phyloP scores from a whole-genome alignment of 2,797 vertebrate species.

The Rhodeus uyekii region DNA sequence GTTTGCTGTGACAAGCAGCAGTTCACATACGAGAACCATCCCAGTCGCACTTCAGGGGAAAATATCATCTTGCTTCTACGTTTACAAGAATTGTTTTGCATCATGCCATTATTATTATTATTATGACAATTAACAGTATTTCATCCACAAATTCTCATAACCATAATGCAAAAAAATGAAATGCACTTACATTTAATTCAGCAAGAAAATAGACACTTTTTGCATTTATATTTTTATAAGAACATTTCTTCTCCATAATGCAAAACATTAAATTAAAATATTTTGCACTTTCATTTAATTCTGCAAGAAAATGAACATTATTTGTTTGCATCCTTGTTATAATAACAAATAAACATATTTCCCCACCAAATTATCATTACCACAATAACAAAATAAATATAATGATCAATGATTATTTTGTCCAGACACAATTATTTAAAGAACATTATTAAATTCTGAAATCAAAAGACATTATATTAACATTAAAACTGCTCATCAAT shows the following conservation, averaged over 20 bases:
- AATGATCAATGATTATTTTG: not conserved
- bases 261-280: not conserved
- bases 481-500: no score
- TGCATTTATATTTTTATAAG: not conserved
- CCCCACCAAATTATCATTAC: not conserved
- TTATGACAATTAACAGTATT: not conserved
- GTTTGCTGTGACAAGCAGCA: not conserved
- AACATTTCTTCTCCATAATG: not conserved
- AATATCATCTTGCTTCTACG: not conserved
- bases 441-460: not conserved
- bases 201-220: not conserved
- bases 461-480: not conserved
- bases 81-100: not conserved
- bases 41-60: no score
- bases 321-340: not conserved
- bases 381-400: not conserved
- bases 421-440: no score
- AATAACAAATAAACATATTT: not conserved
- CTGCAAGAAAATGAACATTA: not conserved
- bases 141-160: not conserved
- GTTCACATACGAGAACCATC: not conserved
- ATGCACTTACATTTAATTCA: not conserved
- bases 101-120: not conserved
- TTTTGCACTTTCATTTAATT: conserved; percentile 15
- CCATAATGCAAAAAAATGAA: conserved; percentile 1